Evolutionary conservation across 2,113 vertebrate species (phyloP).

Genomic region (Dissostichus mawsoni): DNA sequence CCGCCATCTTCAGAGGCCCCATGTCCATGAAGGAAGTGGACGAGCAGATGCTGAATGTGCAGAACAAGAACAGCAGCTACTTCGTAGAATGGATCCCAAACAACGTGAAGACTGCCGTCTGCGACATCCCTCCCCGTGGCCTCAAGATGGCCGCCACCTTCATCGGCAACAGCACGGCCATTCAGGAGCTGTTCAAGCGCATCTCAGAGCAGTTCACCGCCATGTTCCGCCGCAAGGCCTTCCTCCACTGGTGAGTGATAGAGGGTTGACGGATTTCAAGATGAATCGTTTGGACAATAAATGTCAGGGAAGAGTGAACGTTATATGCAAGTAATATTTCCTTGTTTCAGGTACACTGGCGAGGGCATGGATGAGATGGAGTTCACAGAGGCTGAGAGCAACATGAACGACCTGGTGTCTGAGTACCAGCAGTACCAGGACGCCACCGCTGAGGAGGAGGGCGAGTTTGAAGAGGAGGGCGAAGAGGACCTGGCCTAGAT

Average conservation of each 20-base stretch:
- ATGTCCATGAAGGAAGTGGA: conserved; percentile 89
- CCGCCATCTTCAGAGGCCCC: conserved; percentile 84
- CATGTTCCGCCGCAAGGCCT: conserved; percentile 91
- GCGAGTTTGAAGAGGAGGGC: conserved; percentile 76
- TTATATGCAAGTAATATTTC: no score
- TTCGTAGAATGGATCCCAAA: conserved; percentile 98
- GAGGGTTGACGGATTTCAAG: conserved; percentile 33
- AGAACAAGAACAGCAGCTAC: conserved; percentile 97
- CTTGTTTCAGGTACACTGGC: no score
- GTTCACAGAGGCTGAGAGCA: conserved; percentile 72
- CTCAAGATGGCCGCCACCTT: conserved; percentile 95
- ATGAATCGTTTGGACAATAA: no score
- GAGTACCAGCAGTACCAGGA: conserved; percentile 96
- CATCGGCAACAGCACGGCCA: conserved; percentile 95
- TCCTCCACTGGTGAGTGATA: conserved; percentile 86
- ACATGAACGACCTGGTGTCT: conserved; percentile 91
- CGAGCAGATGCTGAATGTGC: conserved; percentile 91
- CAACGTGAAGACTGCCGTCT: conserved; percentile 93
- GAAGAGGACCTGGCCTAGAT: conserved; percentile 69
- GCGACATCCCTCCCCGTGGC: conserved; percentile 92
- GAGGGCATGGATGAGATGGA: no score
- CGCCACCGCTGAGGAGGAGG: conserved; percentile 90
- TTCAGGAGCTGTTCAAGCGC: conserved; percentile 90
- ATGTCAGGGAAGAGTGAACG: no score
- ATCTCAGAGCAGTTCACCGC: conserved; percentile 91